Base-by-base conservation (phyloP, 2,113 vertebrate species). In the Alectura lathami region DNA sequence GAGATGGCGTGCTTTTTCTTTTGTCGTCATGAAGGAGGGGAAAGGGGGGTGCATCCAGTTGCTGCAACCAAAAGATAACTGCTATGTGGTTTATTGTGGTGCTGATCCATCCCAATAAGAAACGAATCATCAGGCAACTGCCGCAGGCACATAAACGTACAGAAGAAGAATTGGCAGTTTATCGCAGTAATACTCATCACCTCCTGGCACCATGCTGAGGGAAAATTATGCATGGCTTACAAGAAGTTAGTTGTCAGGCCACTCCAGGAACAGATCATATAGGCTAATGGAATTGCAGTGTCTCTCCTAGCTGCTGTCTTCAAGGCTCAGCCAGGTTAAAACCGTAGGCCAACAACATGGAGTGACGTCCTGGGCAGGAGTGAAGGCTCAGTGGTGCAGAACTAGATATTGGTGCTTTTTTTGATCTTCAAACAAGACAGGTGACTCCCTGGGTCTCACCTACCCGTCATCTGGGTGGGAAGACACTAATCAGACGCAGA, bases 111-210 rank as follows among this genome's bases (percentile, higher is more conserved):
- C 73, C 77, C 86, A 88, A 72, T 24, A 83, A 86, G 83, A 88
- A 83, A 93, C 76, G 40, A 93, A 89, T 88, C 34, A 20, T 63
- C 76, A 64, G 76, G 47, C 68, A 81, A 70, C 91, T 86, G 92
- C 47, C 92, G 86, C 64, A 75, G 67, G 42, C 9, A 90, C 92
- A 94, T 92, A 96, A 95, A 88, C 43, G 51, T 5, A 9, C 32
- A 54, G 13, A 74, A 64, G 83, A 70, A 74, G 62, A 93, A 48
- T 18, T 86, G 60, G 64, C 80, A 45, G 47, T 94, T 94, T 83
- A 40, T 60, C 81, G 86, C 73, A 51, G 56, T 70, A 34, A 63
- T 56, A 78, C 75, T 59, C 0, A 0, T 90, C 72, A 27, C 86
- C 51, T 78, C 32, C 73, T 67, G 88, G 68, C 72, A 94, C 47